Evolutionary conservation across 2,888 invertebrate species (phyloP).

Genomic region (Dugesia japonica): DNA sequence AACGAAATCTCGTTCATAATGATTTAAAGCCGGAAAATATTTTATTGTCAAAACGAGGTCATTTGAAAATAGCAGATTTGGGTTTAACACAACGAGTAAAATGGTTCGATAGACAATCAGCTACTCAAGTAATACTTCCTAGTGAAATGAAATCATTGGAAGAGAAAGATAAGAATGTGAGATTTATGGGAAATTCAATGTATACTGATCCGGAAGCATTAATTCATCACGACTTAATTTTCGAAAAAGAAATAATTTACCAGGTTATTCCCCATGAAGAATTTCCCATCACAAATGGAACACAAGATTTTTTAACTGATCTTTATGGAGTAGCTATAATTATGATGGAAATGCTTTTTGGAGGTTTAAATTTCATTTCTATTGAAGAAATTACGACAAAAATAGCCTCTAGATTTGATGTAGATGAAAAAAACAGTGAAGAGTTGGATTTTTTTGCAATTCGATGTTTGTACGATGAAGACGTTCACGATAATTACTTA

Average conservation of each 20-base stretch:
- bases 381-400: neutral
- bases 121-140: neutral
- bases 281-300: neutral
- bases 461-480: neutral
- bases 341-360: neutral
- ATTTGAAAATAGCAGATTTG: neutral
- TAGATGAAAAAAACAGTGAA: neutral
- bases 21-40: neutral
- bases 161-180: neutral
- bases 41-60: neutral
- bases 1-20: neutral
- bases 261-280: neutral
- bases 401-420: neutral
- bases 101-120: neutral
- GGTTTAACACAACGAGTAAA: neutral
- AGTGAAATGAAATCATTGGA: neutral
- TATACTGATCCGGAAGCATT: neutral
- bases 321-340: neutral
- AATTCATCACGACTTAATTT: neutral
- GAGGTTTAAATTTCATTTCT: neutral
- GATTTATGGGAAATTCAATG: neutral
- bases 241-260: neutral
- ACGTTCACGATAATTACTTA: neutral
- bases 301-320: neutral
- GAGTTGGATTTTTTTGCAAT: neutral